Conservation (phyloP, 2,113 vertebrate genomes). For the Cyphomyrus plagiostoma region DNA sequence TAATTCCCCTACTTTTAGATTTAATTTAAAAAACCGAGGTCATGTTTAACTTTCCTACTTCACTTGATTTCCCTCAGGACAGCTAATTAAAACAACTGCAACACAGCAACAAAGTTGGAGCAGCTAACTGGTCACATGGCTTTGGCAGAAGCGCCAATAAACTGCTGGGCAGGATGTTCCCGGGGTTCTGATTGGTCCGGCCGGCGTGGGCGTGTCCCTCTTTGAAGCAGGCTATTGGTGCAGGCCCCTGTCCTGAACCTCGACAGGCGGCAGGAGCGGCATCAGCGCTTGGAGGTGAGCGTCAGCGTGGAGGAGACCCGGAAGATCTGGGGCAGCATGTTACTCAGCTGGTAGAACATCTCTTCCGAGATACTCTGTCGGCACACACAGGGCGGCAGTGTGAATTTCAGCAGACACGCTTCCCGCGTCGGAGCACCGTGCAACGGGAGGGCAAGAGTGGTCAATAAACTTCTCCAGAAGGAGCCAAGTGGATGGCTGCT, state of each 20-base stretch:
- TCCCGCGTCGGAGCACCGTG: neutral
- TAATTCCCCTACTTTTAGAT: neutral
- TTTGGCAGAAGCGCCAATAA: neutral
- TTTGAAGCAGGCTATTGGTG: neutral
- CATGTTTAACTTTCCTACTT: neutral
- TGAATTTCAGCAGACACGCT: neutral
- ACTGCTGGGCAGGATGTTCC: neutral
- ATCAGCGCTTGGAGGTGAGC: constrained; percentile 70
- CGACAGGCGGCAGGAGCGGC: neutral
- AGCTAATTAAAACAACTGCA: neutral
- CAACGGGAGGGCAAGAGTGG: neutral
- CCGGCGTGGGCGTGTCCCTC: neutral
- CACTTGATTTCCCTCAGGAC: neutral
- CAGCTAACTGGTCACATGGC: neutral
- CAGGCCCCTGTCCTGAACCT: neutral
- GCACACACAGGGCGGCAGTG: neutral
- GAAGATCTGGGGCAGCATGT: constrained; percentile 98
- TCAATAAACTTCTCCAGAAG: neutral
- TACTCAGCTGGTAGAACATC: constrained; percentile 96
- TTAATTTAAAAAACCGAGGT: neutral
- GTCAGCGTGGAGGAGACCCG: constrained; percentile 77
- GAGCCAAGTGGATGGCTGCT: neutral
- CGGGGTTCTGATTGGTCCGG: constrained; percentile 5
- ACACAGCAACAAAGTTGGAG: neutral
- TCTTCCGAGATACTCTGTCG: constrained; percentile 93